Conservation (phyloP, 2,888 invertebrate genomes). For the Erynnis tages region DNA sequence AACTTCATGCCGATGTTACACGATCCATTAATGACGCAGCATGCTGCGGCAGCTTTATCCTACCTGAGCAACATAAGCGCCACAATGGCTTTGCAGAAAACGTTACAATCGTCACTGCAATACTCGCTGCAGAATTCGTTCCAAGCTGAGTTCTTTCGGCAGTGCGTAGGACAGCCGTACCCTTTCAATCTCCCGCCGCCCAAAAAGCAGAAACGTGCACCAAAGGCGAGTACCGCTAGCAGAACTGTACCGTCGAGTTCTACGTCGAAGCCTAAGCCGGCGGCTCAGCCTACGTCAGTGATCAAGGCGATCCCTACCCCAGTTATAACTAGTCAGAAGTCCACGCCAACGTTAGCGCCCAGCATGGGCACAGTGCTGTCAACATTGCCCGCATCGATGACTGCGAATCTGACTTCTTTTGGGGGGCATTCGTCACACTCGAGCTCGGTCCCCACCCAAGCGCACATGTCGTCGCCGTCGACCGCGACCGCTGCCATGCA, state of each 20-base stretch:
- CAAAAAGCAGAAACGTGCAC: constrained; percentile 67
- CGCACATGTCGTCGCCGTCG: constrained; percentile 58
- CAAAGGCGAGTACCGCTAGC: constrained; percentile 42
- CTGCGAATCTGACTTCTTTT: constrained; percentile 49
- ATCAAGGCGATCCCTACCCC: constrained; percentile 48
- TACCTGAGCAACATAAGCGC: constrained; percentile 65
- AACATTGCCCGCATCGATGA: constrained; percentile 61
- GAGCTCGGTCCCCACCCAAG: constrained; percentile 49
- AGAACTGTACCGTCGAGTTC: constrained; percentile 34
- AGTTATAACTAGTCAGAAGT: constrained; percentile 49
- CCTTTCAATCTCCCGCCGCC: constrained; percentile 55
- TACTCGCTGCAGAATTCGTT: constrained; percentile 57
- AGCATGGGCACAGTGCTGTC: constrained; percentile 69
- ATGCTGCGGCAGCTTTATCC: constrained; percentile 64
- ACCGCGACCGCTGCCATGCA: constrained; percentile 53
- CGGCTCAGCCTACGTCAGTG: constrained; percentile 35
- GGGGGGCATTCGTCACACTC: constrained; percentile 36
- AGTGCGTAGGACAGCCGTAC: constrained; percentile 60
- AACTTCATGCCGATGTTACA: constrained; percentile 64
- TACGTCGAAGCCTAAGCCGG: constrained; percentile 47
- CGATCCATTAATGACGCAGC: constrained; percentile 60
- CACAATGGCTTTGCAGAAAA: constrained; percentile 56
- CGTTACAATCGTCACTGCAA: constrained; percentile 53
- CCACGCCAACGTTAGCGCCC: constrained; percentile 50
- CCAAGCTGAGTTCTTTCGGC: constrained; percentile 71